A percentile compares a stretch with the other conserved stretches of the same genome.
These are phyloP conservation scores for Myrmecobius fasciatus DNA, from an alignment of 2,113 vertebrate genomes.

Conservation along the genomic window DNA sequence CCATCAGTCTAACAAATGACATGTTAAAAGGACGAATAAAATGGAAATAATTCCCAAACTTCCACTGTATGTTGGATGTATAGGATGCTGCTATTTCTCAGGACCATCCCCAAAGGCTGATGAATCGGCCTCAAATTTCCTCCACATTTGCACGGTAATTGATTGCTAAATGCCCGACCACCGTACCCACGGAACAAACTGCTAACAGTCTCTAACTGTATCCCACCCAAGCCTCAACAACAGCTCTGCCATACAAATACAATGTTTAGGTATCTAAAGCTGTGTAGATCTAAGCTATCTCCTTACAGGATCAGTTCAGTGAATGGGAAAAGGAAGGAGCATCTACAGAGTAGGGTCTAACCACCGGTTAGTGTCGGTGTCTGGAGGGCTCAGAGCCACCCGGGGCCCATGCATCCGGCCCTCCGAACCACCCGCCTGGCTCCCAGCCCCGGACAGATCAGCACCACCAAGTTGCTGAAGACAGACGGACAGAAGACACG, in stretches of 20 bases:
- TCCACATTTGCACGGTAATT: background rate
- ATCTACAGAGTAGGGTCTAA: background rate
- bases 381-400: background rate
- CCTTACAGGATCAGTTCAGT: slow-evolving; percentile 15
- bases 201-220: background rate
- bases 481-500: background rate
- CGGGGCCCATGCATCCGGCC: background rate
- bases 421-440: background rate
- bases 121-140: background rate
- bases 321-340: background rate
- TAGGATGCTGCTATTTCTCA: background rate
- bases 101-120: background rate
- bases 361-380: background rate
- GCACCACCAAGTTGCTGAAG: background rate
- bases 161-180: slow-evolving; percentile 20
- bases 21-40: background rate
- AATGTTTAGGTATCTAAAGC: background rate
- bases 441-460: slow-evolving; percentile 2
- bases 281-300: slow-evolving; percentile 22
- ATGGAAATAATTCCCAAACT: background rate
- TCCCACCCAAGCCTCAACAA: slow-evolving; percentile 26
- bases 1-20: background rate
- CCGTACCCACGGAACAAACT: background rate
- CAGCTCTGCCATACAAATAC: background rate
- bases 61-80: background rate